Base-by-base conservation (phyloP, 2,888 invertebrate genomes). In the Orthonychiurus folsomi region DNA sequence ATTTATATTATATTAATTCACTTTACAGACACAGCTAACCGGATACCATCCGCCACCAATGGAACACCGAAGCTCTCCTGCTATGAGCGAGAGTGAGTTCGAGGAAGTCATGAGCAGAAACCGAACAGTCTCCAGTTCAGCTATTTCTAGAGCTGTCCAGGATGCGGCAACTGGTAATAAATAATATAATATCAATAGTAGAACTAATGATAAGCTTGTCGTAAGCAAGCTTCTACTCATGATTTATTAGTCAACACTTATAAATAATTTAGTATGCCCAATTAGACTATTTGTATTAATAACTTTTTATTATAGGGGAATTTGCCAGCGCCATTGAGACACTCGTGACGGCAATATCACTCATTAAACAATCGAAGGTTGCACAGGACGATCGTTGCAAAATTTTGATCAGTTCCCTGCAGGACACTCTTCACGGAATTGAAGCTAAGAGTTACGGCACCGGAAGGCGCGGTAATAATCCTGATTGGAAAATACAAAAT, bases 291-390 rank as follows among this genome's bases (percentile, higher is more conserved):
- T 59, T 18, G 25, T 9, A 2, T 59, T 18, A 27, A 25, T 59
- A 12, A 52, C 59, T 53, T n/a, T 50, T 2, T 2, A 5, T 59
- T 20, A 3, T 21, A 80, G 83, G 96, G 12, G 97, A 99, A 79
- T 95, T 92, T 79, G 93, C 93, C 1, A 93, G 93, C 78, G 99
- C 99, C 58, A 95, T 99, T 68, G 97, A 99, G 80, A 99, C 99
- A 2, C 82, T 99, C 68, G 94, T 96, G 64, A 99, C 99, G 0
- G 99, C 99, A 5, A 96, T 99, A 74, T 95, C 96, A 9, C 82
- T 99, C 63, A 99, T 99, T 73, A 96, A 96, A 77, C 96, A 97
- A 81, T 96, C 96, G 62, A 92, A 93, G 80, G 90, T 93, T 55
- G 89, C 93, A 0, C 86, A 87, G 73, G 97, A 99, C 78, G 99